Conservation (phyloP, 2,797 vertebrate species). For the Acanthornis magna region DNA sequence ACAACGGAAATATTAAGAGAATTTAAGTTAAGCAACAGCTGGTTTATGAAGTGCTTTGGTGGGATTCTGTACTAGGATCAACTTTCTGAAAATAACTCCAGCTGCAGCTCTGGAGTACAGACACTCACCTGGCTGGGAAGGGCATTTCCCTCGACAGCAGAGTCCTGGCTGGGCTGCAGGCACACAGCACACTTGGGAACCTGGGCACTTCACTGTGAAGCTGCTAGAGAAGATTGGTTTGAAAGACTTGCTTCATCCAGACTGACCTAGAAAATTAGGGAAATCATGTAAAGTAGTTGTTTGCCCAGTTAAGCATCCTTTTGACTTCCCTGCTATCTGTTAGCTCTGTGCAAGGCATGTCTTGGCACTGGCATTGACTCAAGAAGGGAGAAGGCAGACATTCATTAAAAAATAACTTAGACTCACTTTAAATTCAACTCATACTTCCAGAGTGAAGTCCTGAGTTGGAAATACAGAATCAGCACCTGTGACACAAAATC, state of each 20-base stretch:
- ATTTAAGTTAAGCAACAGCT: neutral
- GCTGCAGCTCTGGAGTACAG: neutral
- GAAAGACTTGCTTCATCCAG: neutral
- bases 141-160: neutral
- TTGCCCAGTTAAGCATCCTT: neutral
- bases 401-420: slow-evolving; percentile 60
- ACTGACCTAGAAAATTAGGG: neutral
- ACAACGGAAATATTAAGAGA: neutral
- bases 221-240: neutral
- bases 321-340: neutral
- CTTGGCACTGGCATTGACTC: neutral
- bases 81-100: neutral
- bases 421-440: slow-evolving; percentile 58
- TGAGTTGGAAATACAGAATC: slow-evolving; percentile 42
- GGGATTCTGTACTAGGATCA: neutral
- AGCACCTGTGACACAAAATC: slow-evolving; percentile 62
- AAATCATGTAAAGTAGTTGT: neutral
- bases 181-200: neutral
- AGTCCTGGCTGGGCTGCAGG: neutral
- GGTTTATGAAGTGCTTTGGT: neutral
- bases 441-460: slow-evolving; percentile 7
- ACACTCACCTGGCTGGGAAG: neutral
- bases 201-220: neutral
- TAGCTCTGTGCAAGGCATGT: neutral
- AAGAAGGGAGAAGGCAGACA: slow-evolving; percentile 41